Conservation (phyloP, 2,797 vertebrate genomes). For the Brachyrhaphis roseni region DNA sequence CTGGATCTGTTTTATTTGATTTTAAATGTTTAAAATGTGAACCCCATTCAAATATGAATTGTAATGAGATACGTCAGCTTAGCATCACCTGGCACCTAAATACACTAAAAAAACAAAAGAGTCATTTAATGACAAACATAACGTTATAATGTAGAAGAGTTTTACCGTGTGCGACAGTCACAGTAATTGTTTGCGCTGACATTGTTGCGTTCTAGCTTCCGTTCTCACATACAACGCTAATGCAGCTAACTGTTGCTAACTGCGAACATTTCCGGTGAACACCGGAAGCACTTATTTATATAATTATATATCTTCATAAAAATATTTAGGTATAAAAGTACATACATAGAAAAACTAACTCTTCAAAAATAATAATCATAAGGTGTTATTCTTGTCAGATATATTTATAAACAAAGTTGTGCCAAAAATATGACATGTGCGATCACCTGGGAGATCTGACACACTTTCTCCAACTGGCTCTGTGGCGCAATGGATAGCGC, state of each 20-base stretch:
- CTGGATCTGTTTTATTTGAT: background rate
- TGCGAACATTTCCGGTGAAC: slow-evolving; percentile 59
- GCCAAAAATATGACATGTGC: too few species aligned
- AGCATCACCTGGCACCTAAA: slow-evolving; percentile 5
- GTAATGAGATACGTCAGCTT: slow-evolving; percentile 24
- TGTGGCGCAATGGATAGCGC: slow-evolving; percentile 99
- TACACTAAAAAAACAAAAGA: background rate
- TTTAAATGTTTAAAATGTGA: background rate
- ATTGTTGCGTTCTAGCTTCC: slow-evolving; percentile 56
- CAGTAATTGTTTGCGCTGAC: slow-evolving; percentile 76
- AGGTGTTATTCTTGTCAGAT: background rate
- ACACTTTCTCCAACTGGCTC: slow-evolving; percentile 76
- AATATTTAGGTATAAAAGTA: background rate
- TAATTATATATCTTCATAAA: background rate
- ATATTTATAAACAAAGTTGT: too few species aligned
- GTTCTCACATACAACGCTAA: slow-evolving; percentile 25
- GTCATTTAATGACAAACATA: background rate
- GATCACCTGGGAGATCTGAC: background rate
- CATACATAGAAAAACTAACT: background rate
- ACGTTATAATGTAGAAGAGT: background rate
- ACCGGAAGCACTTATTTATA: slow-evolving; percentile 44
- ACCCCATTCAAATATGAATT: background rate
- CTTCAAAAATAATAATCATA: background rate
- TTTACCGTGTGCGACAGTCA: slow-evolving; percentile 84
- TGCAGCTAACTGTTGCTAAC: slow-evolving; percentile 32